These are phyloP conservation scores for Nemurella pictetii DNA, from an alignment of 2,888 invertebrate species.

Conservation along the genomic window DNA sequence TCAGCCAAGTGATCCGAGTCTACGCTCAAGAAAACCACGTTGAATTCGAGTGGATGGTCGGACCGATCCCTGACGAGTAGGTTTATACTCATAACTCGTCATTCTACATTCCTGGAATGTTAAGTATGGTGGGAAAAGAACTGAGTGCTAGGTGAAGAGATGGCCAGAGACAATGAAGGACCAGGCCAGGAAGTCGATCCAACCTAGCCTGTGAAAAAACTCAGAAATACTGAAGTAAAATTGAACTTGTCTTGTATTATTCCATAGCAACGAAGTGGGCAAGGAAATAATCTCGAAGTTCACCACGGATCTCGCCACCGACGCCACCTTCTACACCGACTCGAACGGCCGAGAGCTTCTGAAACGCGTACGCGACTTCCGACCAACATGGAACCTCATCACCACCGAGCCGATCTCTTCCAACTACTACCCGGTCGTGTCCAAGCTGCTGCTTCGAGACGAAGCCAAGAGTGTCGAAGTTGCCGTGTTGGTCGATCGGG, in stretches of 20 bases:
- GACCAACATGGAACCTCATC: conserved; percentile 61
- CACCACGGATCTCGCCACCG: conserved; percentile 58
- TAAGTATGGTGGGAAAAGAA: too few relatives aligned
- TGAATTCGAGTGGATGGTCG: conserved; percentile 60
- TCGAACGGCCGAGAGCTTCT: conserved; percentile 77
- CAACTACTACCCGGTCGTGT: conserved; percentile 77
- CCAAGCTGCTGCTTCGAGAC: conserved; percentile 62
- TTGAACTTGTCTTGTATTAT: too few relatives aligned
- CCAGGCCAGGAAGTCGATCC: too few relatives aligned
- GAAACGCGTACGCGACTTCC: conserved; percentile 59
- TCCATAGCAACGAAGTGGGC: conserved; percentile 53
- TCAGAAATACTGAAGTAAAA: too few relatives aligned
- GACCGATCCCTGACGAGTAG: conserved; percentile 55
- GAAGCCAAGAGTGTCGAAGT: conserved; percentile 51
- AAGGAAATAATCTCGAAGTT: conserved; percentile 72
- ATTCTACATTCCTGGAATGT: too few relatives aligned
- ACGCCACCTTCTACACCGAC: conserved; percentile 71
- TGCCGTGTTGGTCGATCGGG: conserved; percentile 62
- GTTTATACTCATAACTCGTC: too few relatives aligned
- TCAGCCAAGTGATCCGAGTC: conserved; percentile 51
- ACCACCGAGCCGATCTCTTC: conserved; percentile 62
- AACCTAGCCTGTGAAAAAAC: too few relatives aligned
- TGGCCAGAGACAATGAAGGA: too few relatives aligned
- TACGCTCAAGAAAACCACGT: conserved; percentile 46
- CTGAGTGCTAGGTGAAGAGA: too few relatives aligned